phyloP scores from a whole-genome alignment of 2,888 invertebrate species.

The Lasioglossum morio region DNA sequence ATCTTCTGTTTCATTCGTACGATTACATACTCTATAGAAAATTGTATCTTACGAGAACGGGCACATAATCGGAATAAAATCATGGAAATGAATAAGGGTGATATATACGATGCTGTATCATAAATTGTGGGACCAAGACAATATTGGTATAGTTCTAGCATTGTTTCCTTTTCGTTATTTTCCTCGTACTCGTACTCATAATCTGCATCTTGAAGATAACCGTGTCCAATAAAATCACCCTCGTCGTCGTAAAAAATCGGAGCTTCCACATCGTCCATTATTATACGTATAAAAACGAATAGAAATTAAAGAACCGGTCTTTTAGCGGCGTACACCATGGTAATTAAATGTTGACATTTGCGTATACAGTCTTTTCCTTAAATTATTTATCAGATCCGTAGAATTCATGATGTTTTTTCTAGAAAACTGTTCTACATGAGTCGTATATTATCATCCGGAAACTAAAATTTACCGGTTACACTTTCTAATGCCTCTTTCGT shows the following conservation, averaged over 20 bases:
- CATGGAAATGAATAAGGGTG: conserved; percentile 77
- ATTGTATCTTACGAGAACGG: conserved; percentile 73
- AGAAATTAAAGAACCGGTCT: conserved; percentile 35
- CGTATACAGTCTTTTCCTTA: not conserved
- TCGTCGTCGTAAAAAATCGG: conserved; percentile 76
- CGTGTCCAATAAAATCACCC: conserved; percentile 73
- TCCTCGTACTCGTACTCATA: conserved; percentile 78
- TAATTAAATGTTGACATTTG: not conserved
- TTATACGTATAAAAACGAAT: not conserved
- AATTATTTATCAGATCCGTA: not conserved
- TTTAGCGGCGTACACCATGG: conserved; percentile 15
- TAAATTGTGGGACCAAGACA: conserved; percentile 79
- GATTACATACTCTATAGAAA: conserved; percentile 4
- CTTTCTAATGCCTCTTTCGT: not conserved
- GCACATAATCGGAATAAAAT: conserved; percentile 76
- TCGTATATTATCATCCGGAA: not conserved
- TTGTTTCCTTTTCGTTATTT: conserved; percentile 72
- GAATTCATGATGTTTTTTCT: not conserved
- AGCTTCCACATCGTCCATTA: conserved; percentile 65
- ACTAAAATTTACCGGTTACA: not conserved
- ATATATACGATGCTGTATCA: conserved; percentile 77
- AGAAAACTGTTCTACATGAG: not conserved
- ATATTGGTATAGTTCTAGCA: conserved; percentile 77
- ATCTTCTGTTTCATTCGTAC: not conserved
- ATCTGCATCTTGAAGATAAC: conserved; percentile 75